These are phyloP conservation scores for Phyllostomus discolor DNA, from an alignment of 2,113 vertebrate genomes.

Conservation along the genomic window DNA sequence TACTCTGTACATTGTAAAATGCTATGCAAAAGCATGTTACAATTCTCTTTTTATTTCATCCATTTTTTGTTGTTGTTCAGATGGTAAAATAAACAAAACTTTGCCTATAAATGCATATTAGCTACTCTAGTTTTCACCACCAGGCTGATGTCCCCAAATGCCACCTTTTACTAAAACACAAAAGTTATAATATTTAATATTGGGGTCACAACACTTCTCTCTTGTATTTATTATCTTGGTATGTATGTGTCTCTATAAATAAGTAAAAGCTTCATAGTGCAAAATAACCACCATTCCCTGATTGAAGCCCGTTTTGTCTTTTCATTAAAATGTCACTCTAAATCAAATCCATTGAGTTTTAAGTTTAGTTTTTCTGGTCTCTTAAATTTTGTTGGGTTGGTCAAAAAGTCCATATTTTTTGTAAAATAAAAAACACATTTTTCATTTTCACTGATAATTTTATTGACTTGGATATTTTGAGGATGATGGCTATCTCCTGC, in stretches of 20 bases:
- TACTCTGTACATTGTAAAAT: slow-evolving; percentile 17
- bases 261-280: neutral
- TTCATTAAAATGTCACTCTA: slow-evolving; percentile 41
- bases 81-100: slow-evolving; percentile 26
- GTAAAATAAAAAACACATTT: no score
- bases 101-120: slow-evolving; percentile 6
- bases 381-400: neutral
- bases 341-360: slow-evolving; percentile 34
- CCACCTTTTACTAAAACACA: slow-evolving; percentile 3
- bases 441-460: no score
- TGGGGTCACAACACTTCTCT: neutral
- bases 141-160: neutral
- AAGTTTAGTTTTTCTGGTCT: slow-evolving; percentile 14
- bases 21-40: neutral
- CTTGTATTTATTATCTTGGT: neutral
- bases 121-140: slow-evolving; percentile 2
- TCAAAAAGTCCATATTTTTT: no score
- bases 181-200: neutral
- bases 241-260: neutral
- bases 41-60: slow-evolving; percentile 20
- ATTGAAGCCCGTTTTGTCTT: neutral
- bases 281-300: slow-evolving; percentile 20
- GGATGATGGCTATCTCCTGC: no score
- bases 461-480: no score
- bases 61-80: neutral